Evolutionary conservation across 2,113 vertebrate genomes (phyloP), one percentile per base, ranked within the genome.

Genomic region (Amia ocellicauda): DNA sequence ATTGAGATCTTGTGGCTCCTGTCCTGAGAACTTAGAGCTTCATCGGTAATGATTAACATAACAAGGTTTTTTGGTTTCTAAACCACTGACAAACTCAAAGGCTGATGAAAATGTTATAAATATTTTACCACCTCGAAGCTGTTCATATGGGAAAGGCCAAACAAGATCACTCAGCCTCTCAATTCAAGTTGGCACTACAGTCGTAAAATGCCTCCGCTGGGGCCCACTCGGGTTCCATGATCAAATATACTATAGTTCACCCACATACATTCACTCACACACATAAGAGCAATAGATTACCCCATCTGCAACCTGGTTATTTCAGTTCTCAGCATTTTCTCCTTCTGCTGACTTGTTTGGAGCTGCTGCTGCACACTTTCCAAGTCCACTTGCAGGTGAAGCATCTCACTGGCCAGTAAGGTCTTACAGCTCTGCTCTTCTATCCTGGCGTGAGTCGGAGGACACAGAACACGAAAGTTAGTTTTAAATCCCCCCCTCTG

Each of bases 321-420:
- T 14, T 71, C 60, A 5, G 22, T n/a, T 29, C 45, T 51, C 29
- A 56, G 60, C 16, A 60, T 45, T 13, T 10, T 57, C 47, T 60
- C 61, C 51, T 40, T 58, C 23, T 56, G 57, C 27, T 19, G 11
- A 36, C 57, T 63, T 16, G 14, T 49, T 22, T 42, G 14, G 20
- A 64, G 65, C 31, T 63, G 49, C 42, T 47, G 29, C 50, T 41
- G 55, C 9, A 58, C 42, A 20, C 28, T 67, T 29, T 68, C 42
- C 45, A 49, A 23, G 49, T 19, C 28, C 19, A 20, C 24, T 58
- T 62, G 51, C 23, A 71, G 54, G 17, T 29, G 50, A 7, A 9
- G 7, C 49, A 47, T 17, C 14, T 54, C 28, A 16, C 20, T 52
- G 5, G 43, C 42, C 28, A 49, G 13, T 13, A 22, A 2, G n/a